Conservation (phyloP, 1,140 invertebrate genomes). For the Formica selysi region DNA sequence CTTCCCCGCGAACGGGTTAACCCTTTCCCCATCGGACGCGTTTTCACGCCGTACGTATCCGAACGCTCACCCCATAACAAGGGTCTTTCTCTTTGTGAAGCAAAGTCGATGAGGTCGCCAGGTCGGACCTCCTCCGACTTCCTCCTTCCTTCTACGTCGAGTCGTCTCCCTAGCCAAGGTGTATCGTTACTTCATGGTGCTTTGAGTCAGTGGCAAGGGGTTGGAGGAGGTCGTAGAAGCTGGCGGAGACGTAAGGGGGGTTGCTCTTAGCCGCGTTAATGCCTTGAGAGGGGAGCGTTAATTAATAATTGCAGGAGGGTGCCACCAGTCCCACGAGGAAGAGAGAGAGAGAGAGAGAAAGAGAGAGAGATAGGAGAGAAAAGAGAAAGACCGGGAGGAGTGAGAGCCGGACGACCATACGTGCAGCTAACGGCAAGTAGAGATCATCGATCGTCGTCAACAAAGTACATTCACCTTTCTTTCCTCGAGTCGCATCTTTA, state of each 20-base stretch:
- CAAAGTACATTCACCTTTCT: slow-evolving; percentile 64
- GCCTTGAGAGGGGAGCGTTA: slow-evolving; percentile 85
- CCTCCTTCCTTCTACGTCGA: slow-evolving; percentile 66
- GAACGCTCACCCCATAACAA: slow-evolving; percentile 59
- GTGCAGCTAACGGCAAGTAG: slow-evolving; percentile 60
- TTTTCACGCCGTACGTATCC: slow-evolving; percentile 60
- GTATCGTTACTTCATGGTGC: slow-evolving; percentile 83
- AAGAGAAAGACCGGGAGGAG: slow-evolving; percentile 34
- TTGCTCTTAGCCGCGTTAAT: slow-evolving; percentile 85
- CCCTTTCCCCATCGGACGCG: slow-evolving; percentile 41
- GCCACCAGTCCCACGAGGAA: slow-evolving; percentile 75
- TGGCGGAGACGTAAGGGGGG: slow-evolving; percentile 77
- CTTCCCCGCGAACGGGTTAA: slow-evolving; percentile 44
- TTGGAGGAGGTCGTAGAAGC: slow-evolving; percentile 76
- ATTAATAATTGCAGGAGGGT: slow-evolving; percentile 86
- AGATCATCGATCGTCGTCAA: slow-evolving; percentile 72
- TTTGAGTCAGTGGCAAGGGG: slow-evolving; percentile 79
- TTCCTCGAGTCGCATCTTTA: slow-evolving; percentile 55
- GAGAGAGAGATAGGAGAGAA: slow-evolving; percentile 5
- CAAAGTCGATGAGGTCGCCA: slow-evolving; percentile 79
- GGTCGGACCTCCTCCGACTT: slow-evolving; percentile 76
- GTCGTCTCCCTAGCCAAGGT: slow-evolving; percentile 79
- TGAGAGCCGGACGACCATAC: slow-evolving; percentile 66
- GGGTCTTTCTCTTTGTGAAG: slow-evolving; percentile 75
- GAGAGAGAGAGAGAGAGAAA: slow-evolving; percentile 64